Evolutionary conservation across 1,140 invertebrate species (phyloP), one percentile per base, ranked within the genome.

Genomic region (Drosophila aff.): DNA sequence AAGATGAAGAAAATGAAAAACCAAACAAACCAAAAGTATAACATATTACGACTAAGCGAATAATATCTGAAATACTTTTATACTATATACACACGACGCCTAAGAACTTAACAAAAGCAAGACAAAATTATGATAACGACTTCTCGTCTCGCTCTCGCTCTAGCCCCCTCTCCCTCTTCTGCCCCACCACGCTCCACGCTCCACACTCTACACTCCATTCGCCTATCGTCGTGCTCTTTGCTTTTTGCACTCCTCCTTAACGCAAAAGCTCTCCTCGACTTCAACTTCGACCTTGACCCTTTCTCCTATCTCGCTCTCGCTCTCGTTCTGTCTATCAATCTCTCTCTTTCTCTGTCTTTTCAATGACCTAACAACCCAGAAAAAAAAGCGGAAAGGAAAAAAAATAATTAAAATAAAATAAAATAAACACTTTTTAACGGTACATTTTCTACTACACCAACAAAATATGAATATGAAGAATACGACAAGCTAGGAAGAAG

Each of bases 371-470:
- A 64, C 40, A 55, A 67, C 28, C 61, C 67, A 68, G 26, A 23
- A 23, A 46, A 66, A 49, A 49, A 66, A 44, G 58, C 40, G 63
- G 49, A 68, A 67, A 36, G 18, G 7, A 21, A 33, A 33, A 18
- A 69, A 58, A 72, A 33, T 58, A 49, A 69, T 50, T 28, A n/a
- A 28, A 28, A 50, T 28, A n/a, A 49, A 49, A 26, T 49, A 50
- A n/a, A 47, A 59, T 59, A 23, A 68, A 77, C 79, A 81, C 69
- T 79, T 79, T 86, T 79, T 63, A 82, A 79, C 50, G 79, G 72
- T 86, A 86, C 59, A 79, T 86, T 86, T 86, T 86, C 79, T 86
- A 86, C 82, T 86, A 69, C 66, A 86, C 40, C 49, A 81, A 23
- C 23, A 68, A 61, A 61, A 85, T 61, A 72, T 71, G 58, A 59